Conservation (phyloP, 2,888 invertebrate species). For the Argynnis bischoffii region DNA sequence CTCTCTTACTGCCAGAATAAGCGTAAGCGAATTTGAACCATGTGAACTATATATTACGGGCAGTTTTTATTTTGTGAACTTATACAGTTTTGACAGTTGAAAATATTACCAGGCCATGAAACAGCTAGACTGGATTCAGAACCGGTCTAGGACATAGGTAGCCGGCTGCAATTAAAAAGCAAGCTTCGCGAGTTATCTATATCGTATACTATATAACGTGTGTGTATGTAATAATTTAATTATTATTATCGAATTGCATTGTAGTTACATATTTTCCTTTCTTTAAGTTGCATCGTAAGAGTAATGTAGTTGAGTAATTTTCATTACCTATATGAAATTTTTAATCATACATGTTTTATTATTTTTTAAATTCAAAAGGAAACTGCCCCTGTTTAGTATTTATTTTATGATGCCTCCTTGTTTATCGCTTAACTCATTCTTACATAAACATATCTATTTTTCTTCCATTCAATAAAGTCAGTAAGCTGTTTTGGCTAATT, state of each 20-base stretch:
- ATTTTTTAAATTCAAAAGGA: conserved; percentile 4
- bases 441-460: conserved; percentile 1
- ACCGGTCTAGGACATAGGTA: conserved; percentile 47
- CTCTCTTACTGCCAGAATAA: conserved; percentile 23
- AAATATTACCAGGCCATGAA: conserved; percentile 45
- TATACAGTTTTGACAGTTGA: conserved; percentile 43
- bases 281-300: neutral
- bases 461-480: conserved; percentile 20
- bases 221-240: conserved; percentile 1
- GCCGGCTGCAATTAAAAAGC: conserved; percentile 41
- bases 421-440: conserved; percentile 8
- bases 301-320: neutral
- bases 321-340: neutral
- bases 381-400: conserved; percentile 4
- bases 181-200: conserved; percentile 33
- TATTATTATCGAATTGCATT: neutral
- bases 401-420: conserved; percentile 9
- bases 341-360: neutral
- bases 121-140: conserved; percentile 46
- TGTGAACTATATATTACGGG: conserved; percentile 23
- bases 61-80: conserved; percentile 28
- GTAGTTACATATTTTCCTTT: neutral
- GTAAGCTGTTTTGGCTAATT: conserved; percentile 51
- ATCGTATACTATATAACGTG: conserved; percentile 9
- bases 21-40: conserved; percentile 23